Evolutionary conservation across 2,113 vertebrate genomes (phyloP).

Genomic region (Speoplatyrhinus poulsoni): DNA sequence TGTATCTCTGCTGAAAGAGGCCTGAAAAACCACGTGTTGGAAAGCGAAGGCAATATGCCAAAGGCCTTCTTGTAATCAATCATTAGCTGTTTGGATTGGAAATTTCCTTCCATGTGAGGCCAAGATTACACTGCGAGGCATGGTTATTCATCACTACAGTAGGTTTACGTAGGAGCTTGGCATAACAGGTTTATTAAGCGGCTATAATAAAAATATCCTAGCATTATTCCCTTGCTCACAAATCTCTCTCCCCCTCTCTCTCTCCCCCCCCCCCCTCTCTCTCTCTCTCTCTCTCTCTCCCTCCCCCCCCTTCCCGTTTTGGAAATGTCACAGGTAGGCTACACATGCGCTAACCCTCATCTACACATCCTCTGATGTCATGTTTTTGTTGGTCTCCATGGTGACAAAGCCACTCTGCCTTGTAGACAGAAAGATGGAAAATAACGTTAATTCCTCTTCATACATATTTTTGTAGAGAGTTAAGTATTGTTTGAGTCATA

Average conservation of each 20-base stretch:
- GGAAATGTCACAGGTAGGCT: constrained; percentile 24
- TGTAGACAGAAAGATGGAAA: background rate
- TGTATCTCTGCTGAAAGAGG: too few species aligned
- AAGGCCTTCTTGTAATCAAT: background rate
- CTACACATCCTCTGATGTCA: constrained; percentile 50
- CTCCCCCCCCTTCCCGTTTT: background rate
- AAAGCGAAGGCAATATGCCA: background rate
- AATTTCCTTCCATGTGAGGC: background rate
- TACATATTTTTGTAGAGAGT: background rate
- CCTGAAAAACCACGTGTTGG: background rate
- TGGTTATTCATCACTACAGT: background rate
- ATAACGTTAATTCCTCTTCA: background rate
- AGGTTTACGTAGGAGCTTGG: background rate
- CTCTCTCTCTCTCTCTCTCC: background rate
- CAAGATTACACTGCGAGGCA: background rate
- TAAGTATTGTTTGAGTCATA: too few species aligned
- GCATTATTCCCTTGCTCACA: constrained; percentile 15
- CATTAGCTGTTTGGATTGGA: background rate
- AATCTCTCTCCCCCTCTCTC: constrained; percentile 1
- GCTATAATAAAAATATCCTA: constrained; percentile 8
- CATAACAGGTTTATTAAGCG: background rate
- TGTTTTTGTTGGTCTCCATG: constrained; percentile 51
- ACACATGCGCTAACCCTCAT: constrained; percentile 29
- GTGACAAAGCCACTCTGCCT: constrained; percentile 39
- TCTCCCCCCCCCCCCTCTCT: background rate